Evolutionary conservation across 2,888 invertebrate genomes (phyloP), one percentile per base, ranked within the genome.

Genomic region (Unio delphinus): DNA sequence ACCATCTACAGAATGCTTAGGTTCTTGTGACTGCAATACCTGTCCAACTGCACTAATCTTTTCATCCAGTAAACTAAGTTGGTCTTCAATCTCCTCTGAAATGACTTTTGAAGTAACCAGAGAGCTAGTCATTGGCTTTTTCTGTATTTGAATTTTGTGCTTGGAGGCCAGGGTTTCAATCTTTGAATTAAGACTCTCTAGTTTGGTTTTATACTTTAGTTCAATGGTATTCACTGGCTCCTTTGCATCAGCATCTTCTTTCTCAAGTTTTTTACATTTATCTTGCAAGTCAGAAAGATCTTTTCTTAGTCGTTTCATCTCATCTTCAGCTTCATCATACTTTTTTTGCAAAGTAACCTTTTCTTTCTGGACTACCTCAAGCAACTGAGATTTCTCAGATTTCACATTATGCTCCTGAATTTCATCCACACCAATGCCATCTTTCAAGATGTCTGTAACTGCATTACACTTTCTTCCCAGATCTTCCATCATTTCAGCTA

Each of bases 121-220:
- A 11, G 2, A 3, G n/a, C 64, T 59, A 18, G 18, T 26, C 60
- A 63, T 68, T 45, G 55, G 56, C 26, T 67, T 74, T 64, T 30
- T 55, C 60, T 55, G 26, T 63, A 72, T 26, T 54, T 65, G 61
- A n/a, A 73, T 63, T 26, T 73, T 74, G 55, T 67, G 65, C 71
- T 73, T 74, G 1, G 65, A 45, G 58, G 96, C 95, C 55, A 97
- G 91, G 87, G 96, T 95, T 86, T 96, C 94, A 72, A 97, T 94
- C 65, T 96, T 92, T 34, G 94, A 94, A 58, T 94, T 95, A 94
- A 96, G 94, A 83, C 95, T 90, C 75, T 94, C 93, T 59, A 95
- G 92, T 89, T 96, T 94, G 3, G 84, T 82, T 63, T 87, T 80
- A 68, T 93, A 93, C 72, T 92, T 92, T 70, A 92, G 92, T 68